Conservation (phyloP, 2,888 invertebrate genomes). For the Pammene fasciana region DNA sequence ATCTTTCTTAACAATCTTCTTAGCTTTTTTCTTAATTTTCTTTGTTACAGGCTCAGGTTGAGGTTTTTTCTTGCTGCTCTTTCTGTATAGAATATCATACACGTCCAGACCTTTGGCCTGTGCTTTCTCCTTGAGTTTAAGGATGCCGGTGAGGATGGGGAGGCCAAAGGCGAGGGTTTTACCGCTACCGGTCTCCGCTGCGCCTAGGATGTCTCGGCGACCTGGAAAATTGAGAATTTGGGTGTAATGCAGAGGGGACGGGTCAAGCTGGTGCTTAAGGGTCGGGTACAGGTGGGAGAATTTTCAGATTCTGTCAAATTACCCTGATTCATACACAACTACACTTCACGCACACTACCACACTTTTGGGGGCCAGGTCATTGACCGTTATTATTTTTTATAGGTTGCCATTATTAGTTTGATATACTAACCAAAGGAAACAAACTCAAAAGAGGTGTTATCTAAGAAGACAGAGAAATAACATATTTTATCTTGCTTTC, state of each 20-base stretch:
- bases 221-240: conserved; percentile 64
- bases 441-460: too few relatives aligned
- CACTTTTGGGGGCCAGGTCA: too few relatives aligned
- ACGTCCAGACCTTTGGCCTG: conserved; percentile 65
- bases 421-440: too few relatives aligned
- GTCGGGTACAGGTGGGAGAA: too few relatives aligned
- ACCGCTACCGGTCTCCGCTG: conserved; percentile 99
- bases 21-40: conserved; percentile 47
- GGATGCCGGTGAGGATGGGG: conserved; percentile 94
- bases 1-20: conserved; percentile 55
- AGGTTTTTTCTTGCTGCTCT: conserved; percentile 59
- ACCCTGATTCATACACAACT: too few relatives aligned
- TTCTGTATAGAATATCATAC: conserved; percentile 72
- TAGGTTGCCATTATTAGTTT: too few relatives aligned
- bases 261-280: too few relatives aligned
- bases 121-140: conserved; percentile 85
- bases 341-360: too few relatives aligned
- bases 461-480: too few relatives aligned
- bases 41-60: conserved; percentile 44
- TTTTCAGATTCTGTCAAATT: too few relatives aligned
- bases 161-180: conserved; percentile 99
- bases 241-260: background rate
- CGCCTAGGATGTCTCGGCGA: conserved; percentile 96
- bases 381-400: too few relatives aligned
- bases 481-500: too few relatives aligned